Evolutionary conservation across 2,113 vertebrate species (phyloP).

Genomic region (Reinhardtius hippoglossoides): DNA sequence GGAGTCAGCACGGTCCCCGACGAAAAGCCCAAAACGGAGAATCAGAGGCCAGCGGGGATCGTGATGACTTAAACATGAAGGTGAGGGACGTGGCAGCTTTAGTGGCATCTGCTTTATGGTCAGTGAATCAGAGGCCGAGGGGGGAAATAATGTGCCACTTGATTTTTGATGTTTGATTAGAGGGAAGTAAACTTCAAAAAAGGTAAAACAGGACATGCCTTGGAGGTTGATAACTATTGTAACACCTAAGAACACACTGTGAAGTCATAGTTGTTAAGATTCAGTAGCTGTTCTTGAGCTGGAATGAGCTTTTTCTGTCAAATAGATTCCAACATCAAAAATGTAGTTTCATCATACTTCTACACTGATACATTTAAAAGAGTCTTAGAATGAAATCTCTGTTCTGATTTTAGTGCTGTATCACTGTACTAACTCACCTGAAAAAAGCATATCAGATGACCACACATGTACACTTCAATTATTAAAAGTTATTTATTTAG

Average conservation of each 20-base stretch:
- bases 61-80: conserved; percentile 68
- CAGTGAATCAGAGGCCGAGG: conserved; percentile 8
- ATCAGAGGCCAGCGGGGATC: conserved; percentile 56
- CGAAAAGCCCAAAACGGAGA: conserved; percentile 62
- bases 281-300: background rate
- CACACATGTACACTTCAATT: background rate
- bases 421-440: too few relatives aligned
- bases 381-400: background rate
- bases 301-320: background rate
- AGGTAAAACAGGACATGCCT: background rate
- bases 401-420: background rate
- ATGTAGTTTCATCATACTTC: background rate
- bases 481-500: too few relatives aligned
- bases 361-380: background rate
- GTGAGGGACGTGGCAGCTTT: conserved; percentile 43
- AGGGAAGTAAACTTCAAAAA: background rate
- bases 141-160: conserved; percentile 5
- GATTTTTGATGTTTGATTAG: conserved; percentile 31
- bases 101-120: conserved; percentile 53
- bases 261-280: background rate
- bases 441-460: background rate
- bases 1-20: conserved; percentile 74
- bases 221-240: background rate
- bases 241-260: background rate
- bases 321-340: background rate